These are phyloP conservation scores for Cheilosia scutellata DNA, from an alignment of 2,888 invertebrate species.

Conservation along the genomic window DNA sequence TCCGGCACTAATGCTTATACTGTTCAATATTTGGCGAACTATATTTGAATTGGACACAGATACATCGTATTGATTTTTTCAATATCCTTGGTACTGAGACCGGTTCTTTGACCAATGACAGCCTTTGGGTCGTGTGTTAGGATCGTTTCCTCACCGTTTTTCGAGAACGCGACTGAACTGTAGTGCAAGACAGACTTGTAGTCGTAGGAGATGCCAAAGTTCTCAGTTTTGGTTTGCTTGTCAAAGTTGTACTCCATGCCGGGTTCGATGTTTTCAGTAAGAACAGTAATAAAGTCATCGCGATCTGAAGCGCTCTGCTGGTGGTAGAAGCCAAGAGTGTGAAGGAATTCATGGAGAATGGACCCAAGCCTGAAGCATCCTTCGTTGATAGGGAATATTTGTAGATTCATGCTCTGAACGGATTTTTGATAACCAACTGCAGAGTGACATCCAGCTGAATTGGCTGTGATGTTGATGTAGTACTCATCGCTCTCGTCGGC, in stretches of 20 bases:
- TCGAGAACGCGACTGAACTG: slow-evolving; percentile 89
- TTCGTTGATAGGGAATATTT: slow-evolving; percentile 77
- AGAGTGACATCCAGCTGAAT: slow-evolving; percentile 91
- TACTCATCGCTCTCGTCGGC: slow-evolving; percentile 83
- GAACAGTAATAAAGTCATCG: slow-evolving; percentile 88
- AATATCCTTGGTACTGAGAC: slow-evolving; percentile 79
- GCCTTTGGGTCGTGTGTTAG: slow-evolving; percentile 83
- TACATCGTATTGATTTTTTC: slow-evolving; percentile 80
- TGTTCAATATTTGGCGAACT: not conserved
- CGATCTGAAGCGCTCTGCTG: slow-evolving; percentile 91
- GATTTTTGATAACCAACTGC: slow-evolving; percentile 87
- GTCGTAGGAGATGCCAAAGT: slow-evolving; percentile 89
- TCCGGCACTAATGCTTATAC: not conserved
- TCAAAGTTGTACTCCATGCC: slow-evolving; percentile 89
- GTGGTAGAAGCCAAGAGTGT: slow-evolving; percentile 91
- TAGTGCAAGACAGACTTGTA: slow-evolving; percentile 93
- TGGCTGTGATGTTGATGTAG: slow-evolving; percentile 79
- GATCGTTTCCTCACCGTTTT: slow-evolving; percentile 89
- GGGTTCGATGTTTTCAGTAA: slow-evolving; percentile 83
- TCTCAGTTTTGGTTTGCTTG: slow-evolving; percentile 86
- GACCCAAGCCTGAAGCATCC: slow-evolving; percentile 85
- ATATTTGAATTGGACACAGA: slow-evolving; percentile 80
- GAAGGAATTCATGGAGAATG: slow-evolving; percentile 90
- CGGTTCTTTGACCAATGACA: slow-evolving; percentile 81
- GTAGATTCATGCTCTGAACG: slow-evolving; percentile 80